Base-by-base conservation (phyloP, 2,113 vertebrate species). In the Otis tarda region DNA sequence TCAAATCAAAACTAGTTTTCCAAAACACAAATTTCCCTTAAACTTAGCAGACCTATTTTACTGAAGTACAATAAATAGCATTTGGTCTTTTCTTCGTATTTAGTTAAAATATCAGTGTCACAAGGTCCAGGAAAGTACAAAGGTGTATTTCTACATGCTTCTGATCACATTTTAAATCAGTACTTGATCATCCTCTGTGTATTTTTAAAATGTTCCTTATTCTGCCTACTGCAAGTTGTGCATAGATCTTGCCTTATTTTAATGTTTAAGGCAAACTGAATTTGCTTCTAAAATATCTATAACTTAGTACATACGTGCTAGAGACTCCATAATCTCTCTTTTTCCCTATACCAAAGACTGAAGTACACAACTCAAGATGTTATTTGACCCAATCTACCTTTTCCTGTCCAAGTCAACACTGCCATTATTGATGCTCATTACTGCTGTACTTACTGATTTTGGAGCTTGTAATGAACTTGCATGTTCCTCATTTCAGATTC, bases 401-500 rank as follows among this genome's bases (percentile, higher is more conserved):
- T 90, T 89, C 24, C 17, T 83, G 27, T 70, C 24, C 7, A 57
- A 80, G 8, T 77, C 33, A 69, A 4, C 21, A 27, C 39, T 68
- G 53, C 69, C 22, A 21, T 67, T 73, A 53, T 6, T 67, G 76
- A 39, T 74, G 35, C 7, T n/a, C 11, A 2, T 74, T 77, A 52
- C 27, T 78, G 31, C 41, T 81, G 24, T 77, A 52, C 33, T 89
- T 33, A 15, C 7, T 43, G 11, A 0, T 49, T 85, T 79, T 65
- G 55, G 67, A 88, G 55, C 31, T 80, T 88, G 39, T 59, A 69
- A 39, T 89, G 45, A 94, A 75, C 25, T 20, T 57, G 0, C 31
- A 9, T 30, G 69, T 59, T 93, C 52, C 33, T 94, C 43, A 57
- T 97, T 98, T 95, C 97, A 99, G 99, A 98, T 99, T 95, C 99